Evolutionary conservation across 2,888 invertebrate genomes (phyloP), one percentile per base, ranked within the genome.

Genomic region (Leptinotarsa haldemani): DNA sequence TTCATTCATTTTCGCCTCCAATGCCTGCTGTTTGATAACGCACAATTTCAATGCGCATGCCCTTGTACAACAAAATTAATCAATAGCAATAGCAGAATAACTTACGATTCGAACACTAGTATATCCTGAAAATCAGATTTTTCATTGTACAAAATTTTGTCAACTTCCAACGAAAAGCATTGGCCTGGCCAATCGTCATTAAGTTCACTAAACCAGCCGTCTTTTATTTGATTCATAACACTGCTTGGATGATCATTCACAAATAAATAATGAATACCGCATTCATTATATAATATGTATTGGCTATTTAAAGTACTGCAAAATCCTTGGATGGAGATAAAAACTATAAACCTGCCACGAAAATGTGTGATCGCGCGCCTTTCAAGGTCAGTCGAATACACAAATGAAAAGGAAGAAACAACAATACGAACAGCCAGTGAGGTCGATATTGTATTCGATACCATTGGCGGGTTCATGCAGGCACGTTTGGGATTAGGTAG

Each of bases 161-260:
- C 93, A 0, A 97, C 93, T 90, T 96, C 91, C 75, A 98, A 89
- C 0, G 97, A 97, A 84, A 97, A 92, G 20, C 94, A 92, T 81
- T 97, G 94, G 0, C 97, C 97, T 0, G 96, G 95, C 97, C 97
- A 97, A 83, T 97, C 89, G 58, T 94, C 93, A 84, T 94, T 96
- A 20, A 94, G 89, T 89, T 99, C 98, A 80, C 94, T 95, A 86
- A 97, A 98, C 98, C 98, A 99, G 77, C 95, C 94, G 83, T 93
- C 89, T 81, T 91, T 91, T 72, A 97, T 83, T 68, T 75, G 76
- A 78, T 86, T 84, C 86, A 86, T 86, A 4, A 4, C 56, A 22
- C 40, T 40, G 40, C 40, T 40, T 40, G 9, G 40, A 40, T 12
- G 3, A 9, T 40, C 9, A 40, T 40, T 40, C 40, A 40, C 40